Conservation (phyloP, 2,797 vertebrate genomes). For the Sparidentex hasta region DNA sequence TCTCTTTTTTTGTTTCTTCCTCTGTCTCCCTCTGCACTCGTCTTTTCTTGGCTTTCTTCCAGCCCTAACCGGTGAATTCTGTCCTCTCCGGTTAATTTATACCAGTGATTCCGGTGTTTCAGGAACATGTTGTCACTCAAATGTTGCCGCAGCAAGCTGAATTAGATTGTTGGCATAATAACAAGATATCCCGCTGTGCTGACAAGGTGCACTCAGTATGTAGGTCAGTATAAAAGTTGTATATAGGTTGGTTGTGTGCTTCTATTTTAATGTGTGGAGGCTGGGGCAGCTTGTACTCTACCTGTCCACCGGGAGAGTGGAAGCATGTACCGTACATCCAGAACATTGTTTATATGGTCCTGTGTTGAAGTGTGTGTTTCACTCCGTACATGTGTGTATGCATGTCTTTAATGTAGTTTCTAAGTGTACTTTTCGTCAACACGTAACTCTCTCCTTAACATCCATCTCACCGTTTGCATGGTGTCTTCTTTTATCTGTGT, state of each 20-base stretch:
- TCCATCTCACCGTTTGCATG: constrained; percentile 16
- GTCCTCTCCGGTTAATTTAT: constrained; percentile 36
- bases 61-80: constrained; percentile 22
- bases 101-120: constrained; percentile 17
- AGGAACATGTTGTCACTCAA: constrained; percentile 31
- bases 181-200: constrained; percentile 19
- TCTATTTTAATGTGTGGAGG: constrained; percentile 8
- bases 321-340: not conserved
- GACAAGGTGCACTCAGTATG: constrained; percentile 24
- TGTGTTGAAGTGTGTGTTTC: not conserved
- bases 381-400: not conserved
- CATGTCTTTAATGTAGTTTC: constrained; percentile 6
- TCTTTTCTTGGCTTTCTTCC: constrained; percentile 38
- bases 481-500: constrained; percentile 14
- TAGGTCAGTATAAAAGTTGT: constrained; percentile 29
- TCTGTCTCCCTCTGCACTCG: constrained; percentile 8
- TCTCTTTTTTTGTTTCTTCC: constrained; percentile 4
- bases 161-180: constrained; percentile 8
- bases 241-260: constrained; percentile 13
- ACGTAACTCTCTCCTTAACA: constrained; percentile 4
- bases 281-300: constrained; percentile 1
- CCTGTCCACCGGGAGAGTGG: not conserved
- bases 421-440: not conserved
- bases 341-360: not conserved
- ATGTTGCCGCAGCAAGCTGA: constrained; percentile 4